Conservation (phyloP, 2,888 invertebrate species). For the Orthonychiurus folsomi region DNA sequence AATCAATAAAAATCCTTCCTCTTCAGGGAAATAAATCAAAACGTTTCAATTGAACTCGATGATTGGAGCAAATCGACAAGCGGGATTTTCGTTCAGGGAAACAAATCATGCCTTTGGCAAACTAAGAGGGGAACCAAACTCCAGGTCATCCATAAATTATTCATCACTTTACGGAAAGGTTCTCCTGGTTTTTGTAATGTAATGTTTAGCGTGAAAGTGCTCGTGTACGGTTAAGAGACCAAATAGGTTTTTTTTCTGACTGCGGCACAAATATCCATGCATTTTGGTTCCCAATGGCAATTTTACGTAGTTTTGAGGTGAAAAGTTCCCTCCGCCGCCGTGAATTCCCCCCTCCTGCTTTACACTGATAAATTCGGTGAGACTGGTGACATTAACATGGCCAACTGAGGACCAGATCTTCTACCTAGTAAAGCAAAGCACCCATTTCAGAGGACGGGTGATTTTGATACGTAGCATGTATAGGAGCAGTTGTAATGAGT, state of each 20-base stretch:
- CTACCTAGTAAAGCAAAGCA: too few species aligned
- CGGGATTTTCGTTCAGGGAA: too few species aligned
- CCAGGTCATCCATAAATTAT: conserved; percentile 15
- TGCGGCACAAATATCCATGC: too few species aligned
- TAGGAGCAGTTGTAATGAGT: conserved; percentile 7
- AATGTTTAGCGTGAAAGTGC: too few species aligned
- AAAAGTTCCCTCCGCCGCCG: background rate
- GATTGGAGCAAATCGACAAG: too few species aligned
- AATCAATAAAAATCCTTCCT: conserved; percentile 18
- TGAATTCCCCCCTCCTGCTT: background rate
- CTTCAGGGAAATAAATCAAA: conserved; percentile 7
- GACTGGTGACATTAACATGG: background rate
- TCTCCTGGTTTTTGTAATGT: background rate
- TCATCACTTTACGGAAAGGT: conserved; percentile 12
- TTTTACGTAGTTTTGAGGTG: conserved; percentile 7
- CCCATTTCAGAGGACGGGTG: too few species aligned
- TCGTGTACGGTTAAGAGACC: too few species aligned
- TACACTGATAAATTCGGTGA: background rate
- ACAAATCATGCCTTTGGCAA: too few species aligned
- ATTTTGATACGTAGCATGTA: background rate
- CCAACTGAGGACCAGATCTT: background rate
- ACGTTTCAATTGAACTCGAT: conserved; percentile 10
- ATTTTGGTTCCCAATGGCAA: conserved; percentile 13
- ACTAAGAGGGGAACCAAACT: too few species aligned
- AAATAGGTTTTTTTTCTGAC: too few species aligned